Evolutionary conservation across 2,113 vertebrate species (phyloP).

Genomic region (Gallinago media): DNA sequence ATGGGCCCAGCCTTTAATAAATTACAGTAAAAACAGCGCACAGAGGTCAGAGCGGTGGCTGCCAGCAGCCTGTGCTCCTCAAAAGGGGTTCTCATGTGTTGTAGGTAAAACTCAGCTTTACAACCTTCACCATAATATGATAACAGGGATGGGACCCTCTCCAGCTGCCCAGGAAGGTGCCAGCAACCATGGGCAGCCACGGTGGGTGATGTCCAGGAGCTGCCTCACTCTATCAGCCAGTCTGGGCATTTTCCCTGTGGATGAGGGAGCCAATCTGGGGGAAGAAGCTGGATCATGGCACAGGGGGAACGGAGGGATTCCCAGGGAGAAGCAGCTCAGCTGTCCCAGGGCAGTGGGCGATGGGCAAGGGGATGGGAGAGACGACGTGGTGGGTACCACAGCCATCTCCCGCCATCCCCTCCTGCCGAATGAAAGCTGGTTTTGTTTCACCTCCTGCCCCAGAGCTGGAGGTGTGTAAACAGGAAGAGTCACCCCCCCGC

Average conservation of each 20-base stretch:
- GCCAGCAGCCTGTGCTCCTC: background rate
- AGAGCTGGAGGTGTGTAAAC: conserved; percentile 63
- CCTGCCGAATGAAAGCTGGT: background rate
- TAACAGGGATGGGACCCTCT: no score
- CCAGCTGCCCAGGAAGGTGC: fast-evolving
- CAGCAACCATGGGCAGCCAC: fast-evolving
- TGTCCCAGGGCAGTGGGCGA: fast-evolving
- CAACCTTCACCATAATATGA: fast-evolving
- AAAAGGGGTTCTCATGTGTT: fast-evolving
- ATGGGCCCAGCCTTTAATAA: background rate
- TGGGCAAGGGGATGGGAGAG: background rate
- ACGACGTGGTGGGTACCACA: fast-evolving
- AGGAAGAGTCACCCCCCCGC: conserved; percentile 62
- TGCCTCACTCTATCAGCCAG: fast-evolving
- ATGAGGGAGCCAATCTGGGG: background rate
- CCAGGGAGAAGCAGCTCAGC: background rate
- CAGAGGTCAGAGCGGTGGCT: background rate
- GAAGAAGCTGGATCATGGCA: background rate
- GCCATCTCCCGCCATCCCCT: background rate
- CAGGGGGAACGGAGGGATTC: fast-evolving
- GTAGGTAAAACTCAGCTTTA: background rate
- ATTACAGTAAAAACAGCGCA: fast-evolving
- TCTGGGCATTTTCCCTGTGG: background rate
- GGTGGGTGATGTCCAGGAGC: background rate
- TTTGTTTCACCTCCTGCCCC: conserved; percentile 64